Evolutionary conservation across 2,113 vertebrate genomes (phyloP).

Genomic region (Cyanoliseus patagonus): DNA sequence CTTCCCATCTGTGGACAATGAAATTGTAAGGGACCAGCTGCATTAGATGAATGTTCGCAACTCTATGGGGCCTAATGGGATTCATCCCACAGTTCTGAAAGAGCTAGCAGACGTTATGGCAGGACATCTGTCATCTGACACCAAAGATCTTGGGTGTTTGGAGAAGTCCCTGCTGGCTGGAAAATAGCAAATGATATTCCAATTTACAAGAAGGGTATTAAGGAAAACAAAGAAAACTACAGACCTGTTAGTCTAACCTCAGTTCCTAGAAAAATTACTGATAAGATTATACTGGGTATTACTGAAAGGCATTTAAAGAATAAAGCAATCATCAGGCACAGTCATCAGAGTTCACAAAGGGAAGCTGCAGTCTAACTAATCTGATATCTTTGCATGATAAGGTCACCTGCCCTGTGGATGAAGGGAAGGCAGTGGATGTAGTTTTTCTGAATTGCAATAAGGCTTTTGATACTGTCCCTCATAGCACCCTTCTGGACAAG

Average conservation of each 20-base stretch:
- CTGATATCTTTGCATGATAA: background rate
- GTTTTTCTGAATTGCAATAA: background rate
- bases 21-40: background rate
- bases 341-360: background rate
- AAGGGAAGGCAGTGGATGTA: background rate
- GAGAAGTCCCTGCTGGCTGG: background rate
- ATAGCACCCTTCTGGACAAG: background rate
- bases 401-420: background rate
- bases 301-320: background rate
- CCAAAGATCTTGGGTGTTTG: background rate
- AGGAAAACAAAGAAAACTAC: background rate
- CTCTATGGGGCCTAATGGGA: background rate
- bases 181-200: background rate
- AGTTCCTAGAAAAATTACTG: background rate
- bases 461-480: background rate
- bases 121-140: background rate
- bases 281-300: background rate
- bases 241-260: background rate
- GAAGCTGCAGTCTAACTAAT: too few species aligned
- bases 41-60: background rate
- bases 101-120: background rate
- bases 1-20: background rate
- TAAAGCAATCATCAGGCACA: background rate
- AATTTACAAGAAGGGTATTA: background rate
- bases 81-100: background rate